These are phyloP conservation scores for Drosophila affinis DNA, from an alignment of 2,888 invertebrate species.

Conservation along the genomic window DNA sequence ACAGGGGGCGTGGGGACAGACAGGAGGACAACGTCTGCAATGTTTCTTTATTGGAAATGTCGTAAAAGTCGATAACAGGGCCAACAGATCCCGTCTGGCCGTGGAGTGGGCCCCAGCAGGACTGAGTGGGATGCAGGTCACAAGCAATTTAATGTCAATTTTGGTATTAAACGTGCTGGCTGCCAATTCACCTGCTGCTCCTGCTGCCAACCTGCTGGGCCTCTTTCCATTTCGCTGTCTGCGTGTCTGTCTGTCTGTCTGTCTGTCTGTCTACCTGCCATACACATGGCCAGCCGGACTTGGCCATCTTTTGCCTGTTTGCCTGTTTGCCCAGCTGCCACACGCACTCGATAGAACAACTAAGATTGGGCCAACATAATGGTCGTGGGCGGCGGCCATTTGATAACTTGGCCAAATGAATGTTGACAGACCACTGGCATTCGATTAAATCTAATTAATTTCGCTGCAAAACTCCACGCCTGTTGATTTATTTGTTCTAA, in stretches of 20 bases:
- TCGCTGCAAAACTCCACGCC: slow-evolving; percentile 25
- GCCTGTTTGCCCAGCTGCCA: slow-evolving; percentile 35
- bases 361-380: slow-evolving; percentile 5
- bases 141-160: slow-evolving; percentile 80
- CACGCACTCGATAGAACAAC: slow-evolving; percentile 21
- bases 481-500: slow-evolving; percentile 22
- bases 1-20: slow-evolving; percentile 1
- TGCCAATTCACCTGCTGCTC: slow-evolving; percentile 68
- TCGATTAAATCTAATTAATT: slow-evolving; percentile 76
- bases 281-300: slow-evolving; percentile 21
- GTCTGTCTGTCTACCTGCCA: slow-evolving; percentile 17
- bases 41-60: slow-evolving; percentile 78
- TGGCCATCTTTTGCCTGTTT: slow-evolving; percentile 15
- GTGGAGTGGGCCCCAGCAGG: slow-evolving; percentile 9
- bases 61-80: slow-evolving; percentile 78
- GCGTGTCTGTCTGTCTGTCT: slow-evolving; percentile 16
- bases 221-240: slow-evolving; percentile 5
- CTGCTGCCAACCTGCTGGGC: background rate
- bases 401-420: slow-evolving; percentile 62
- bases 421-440: slow-evolving; percentile 65
- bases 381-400: slow-evolving; percentile 23
- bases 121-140: slow-evolving; percentile 59
- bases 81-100: slow-evolving; percentile 8
- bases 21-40: slow-evolving; percentile 56
- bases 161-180: slow-evolving; percentile 75